phyloP scores from a whole-genome alignment of 2,113 vertebrate genomes.

The Ranitomeya variabilis region DNA sequence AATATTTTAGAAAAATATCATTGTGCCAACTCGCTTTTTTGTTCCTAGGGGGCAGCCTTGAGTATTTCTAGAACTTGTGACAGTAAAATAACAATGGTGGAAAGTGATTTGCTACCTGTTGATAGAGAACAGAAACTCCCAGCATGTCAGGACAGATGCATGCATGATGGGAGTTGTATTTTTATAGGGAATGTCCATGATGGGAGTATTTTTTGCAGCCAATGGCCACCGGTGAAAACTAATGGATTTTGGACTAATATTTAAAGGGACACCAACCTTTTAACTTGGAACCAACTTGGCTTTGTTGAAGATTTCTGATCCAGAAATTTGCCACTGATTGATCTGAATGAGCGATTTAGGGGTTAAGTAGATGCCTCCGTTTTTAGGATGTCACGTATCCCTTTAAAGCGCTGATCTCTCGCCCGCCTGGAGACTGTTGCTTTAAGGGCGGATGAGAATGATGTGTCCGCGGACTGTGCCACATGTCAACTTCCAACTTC shows the following conservation, averaged over 20 bases:
- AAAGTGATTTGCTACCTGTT: not conserved
- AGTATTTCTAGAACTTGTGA: not conserved
- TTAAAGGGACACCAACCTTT: not conserved
- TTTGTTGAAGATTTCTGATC: not conserved
- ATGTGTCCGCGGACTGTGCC: not conserved
- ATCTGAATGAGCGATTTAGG: not conserved
- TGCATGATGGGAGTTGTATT: not conserved
- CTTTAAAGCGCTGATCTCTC: not conserved
- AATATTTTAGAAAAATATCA: not conserved
- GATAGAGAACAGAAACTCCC: not conserved
- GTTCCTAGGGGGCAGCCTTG: not conserved
- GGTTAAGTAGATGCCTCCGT: not conserved
- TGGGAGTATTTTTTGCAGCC: not conserved
- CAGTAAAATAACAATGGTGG: not conserved
- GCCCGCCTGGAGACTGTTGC: not conserved
- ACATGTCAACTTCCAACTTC: slow-evolving; percentile 8
- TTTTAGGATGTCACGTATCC: not conserved
- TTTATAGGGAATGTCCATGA: not conserved
- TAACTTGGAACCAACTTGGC: not conserved
- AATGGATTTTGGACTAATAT: not conserved
- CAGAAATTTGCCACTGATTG: not conserved
- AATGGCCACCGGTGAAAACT: not conserved
- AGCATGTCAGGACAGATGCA: not conserved
- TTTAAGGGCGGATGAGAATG: not conserved
- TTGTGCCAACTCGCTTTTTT: not conserved